Conservation (phyloP, 2,888 invertebrate species). For the Willowsia nigromaculata region DNA sequence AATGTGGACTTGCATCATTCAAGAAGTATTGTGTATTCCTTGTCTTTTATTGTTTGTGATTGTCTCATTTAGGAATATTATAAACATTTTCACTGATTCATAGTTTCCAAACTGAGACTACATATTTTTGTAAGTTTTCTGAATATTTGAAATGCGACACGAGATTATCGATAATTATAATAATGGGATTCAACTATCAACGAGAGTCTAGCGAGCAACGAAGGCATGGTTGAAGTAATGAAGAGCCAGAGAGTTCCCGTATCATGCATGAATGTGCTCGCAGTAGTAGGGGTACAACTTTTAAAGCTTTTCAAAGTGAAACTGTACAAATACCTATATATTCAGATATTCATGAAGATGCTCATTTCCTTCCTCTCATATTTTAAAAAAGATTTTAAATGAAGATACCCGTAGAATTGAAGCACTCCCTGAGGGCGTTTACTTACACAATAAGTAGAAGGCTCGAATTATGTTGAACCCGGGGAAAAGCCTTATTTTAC, state of each 20-base stretch:
- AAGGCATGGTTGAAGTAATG: too few species aligned
- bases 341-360: neutral
- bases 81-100: neutral
- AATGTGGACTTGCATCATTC: neutral
- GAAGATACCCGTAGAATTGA: slow-evolving; percentile 39
- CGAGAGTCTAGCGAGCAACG: too few species aligned
- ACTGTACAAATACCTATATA: neutral
- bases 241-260: too few species aligned
- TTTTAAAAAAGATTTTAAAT: slow-evolving; percentile 27
- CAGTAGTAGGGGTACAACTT: too few species aligned
- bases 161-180: too few species aligned
- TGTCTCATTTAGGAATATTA: neutral
- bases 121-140: too few species aligned
- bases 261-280: neutral
- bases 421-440: slow-evolving; percentile 43
- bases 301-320: neutral
- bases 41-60: neutral
- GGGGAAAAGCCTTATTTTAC: neutral
- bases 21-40: neutral
- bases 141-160: too few species aligned
- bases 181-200: too few species aligned
- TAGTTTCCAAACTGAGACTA: too few species aligned
- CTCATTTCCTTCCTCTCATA: slow-evolving; percentile 59
- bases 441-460: neutral
- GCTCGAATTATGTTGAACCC: neutral